Conservation (phyloP, 2,113 vertebrate species). For the Empidonax alnorum region DNA sequence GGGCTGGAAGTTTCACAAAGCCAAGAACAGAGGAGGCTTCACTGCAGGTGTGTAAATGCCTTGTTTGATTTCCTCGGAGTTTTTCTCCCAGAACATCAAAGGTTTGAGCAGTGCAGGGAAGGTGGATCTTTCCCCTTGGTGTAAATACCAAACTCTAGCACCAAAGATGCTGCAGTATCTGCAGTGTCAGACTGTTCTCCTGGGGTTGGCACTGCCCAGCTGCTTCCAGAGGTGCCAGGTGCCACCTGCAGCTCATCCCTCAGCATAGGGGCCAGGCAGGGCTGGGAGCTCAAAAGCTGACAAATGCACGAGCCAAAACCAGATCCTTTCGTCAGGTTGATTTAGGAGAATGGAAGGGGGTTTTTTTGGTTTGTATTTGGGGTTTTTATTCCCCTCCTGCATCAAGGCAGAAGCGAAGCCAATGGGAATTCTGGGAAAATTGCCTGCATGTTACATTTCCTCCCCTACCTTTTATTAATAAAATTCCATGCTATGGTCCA, state of each 20-base stretch:
- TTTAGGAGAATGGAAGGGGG: neutral
- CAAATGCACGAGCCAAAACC: neutral
- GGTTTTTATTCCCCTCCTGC: rapidly evolving
- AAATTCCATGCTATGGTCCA: neutral
- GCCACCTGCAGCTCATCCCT: neutral
- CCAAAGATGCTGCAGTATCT: no score
- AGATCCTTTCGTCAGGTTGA: neutral
- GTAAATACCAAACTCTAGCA: neutral
- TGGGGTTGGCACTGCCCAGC: neutral
- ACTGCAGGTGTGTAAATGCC: neutral
- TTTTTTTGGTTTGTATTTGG: neutral
- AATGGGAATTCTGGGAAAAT: rapidly evolving
- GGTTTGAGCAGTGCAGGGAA: neutral
- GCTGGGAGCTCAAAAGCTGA: neutral
- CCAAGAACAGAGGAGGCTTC: neutral
- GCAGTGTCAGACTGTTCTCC: neutral
- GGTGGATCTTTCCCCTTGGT: neutral
- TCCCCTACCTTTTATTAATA: rapidly evolving
- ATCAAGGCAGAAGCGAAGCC: neutral
- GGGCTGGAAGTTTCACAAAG: neutral
- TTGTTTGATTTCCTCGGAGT: no score
- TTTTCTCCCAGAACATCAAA: neutral
- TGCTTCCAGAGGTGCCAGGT: neutral
- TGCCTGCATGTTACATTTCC: rapidly evolving
- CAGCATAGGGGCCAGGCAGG: neutral